A percentile compares a stretch with the other conserved stretches of the same genome.
Conservation (phyloP, 2,888 invertebrate genomes). For the Oxycera nigricornis region DNA sequence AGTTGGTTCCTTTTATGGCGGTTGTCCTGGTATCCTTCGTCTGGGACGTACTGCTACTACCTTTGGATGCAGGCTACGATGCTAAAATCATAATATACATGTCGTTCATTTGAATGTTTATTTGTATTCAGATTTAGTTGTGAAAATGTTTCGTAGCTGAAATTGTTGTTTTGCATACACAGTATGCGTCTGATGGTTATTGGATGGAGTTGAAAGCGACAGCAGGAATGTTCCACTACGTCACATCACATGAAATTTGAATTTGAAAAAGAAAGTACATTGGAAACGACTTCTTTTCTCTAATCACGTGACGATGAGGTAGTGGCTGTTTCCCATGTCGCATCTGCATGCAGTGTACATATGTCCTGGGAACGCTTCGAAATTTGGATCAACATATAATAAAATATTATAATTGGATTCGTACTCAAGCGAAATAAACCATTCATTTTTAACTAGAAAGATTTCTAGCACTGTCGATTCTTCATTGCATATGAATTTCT, state of each 20-base stretch:
- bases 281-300: conserved; percentile 39
- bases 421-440: no score
- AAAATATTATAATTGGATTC: not conserved
- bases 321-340: conserved; percentile 57
- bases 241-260: conserved; percentile 59
- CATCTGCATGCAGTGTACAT: no score
- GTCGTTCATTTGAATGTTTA: not conserved
- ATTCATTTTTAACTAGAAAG: no score
- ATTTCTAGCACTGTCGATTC: no score
- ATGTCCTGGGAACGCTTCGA: no score
- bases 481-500: no score
- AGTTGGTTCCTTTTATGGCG: conserved; percentile 18
- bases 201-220: conserved; percentile 49
- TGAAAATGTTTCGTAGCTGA: not conserved
- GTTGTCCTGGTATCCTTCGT: not conserved
- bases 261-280: conserved; percentile 32
- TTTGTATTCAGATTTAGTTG: conserved; percentile 23
- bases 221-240: conserved; percentile 60
- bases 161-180: not conserved
- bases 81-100: conserved; percentile 20
- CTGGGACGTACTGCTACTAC: conserved; percentile 4
- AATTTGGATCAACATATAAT: no score
- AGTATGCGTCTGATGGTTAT: conserved; percentile 3
- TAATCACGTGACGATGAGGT: conserved; percentile 59
- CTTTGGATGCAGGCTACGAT: not conserved